Evolutionary conservation across 2,113 vertebrate genomes (phyloP).

Genomic region (Podarcis muralis): DNA sequence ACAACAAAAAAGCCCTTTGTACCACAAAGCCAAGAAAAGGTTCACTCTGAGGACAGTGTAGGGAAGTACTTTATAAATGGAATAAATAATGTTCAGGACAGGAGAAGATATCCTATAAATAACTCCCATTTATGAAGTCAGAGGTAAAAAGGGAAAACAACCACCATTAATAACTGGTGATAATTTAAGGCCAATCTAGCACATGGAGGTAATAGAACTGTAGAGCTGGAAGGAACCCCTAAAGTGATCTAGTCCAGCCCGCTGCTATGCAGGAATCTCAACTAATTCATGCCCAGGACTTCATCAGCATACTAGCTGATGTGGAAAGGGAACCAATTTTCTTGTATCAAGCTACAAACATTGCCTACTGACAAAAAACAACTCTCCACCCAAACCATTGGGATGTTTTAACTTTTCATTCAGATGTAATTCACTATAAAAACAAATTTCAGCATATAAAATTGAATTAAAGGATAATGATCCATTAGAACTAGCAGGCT

Average conservation of each 20-base stretch:
- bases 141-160: not conserved
- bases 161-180: not conserved
- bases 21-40: not conserved
- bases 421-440: not conserved
- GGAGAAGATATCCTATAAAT: not conserved
- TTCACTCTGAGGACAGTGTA: not conserved
- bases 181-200: not conserved
- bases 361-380: not conserved
- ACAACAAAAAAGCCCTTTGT: constrained; percentile 1
- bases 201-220: too few species aligned
- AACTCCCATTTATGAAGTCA: not conserved
- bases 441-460: not conserved
- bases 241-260: too few species aligned
- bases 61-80: not conserved
- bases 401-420: not conserved
- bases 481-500: not conserved
- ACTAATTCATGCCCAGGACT: too few species aligned
- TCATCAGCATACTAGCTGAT: not conserved
- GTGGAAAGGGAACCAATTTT: not conserved
- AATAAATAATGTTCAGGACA: not conserved
- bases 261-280: too few species aligned
- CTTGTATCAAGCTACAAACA: not conserved
- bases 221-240: too few species aligned
- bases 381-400: too few species aligned
- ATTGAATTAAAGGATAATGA: not conserved